Conservation (phyloP, 2,113 vertebrate species). For the Oplegnathus fasciatus region DNA sequence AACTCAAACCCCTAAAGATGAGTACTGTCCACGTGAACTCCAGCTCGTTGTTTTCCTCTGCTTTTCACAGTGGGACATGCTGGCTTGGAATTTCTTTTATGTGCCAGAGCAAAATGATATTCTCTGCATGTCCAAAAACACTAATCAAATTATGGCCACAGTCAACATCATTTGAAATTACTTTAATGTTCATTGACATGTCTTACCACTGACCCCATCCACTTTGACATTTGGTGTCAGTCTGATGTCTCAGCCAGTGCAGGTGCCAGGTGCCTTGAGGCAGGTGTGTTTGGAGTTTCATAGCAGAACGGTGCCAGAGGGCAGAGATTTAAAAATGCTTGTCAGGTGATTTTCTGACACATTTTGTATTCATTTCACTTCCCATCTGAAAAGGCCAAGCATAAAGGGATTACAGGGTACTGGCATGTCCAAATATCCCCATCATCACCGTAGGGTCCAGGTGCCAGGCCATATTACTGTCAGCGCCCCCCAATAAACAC, state of each 20-base stretch:
- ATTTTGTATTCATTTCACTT: slow-evolving; percentile 53
- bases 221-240: slow-evolving; percentile 48
- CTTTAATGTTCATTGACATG: slow-evolving; percentile 24
- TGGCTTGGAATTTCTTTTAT: slow-evolving; percentile 20
- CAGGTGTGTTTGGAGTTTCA: slow-evolving; percentile 58
- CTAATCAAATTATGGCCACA: slow-evolving; percentile 16
- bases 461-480: slow-evolving; percentile 76
- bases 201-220: slow-evolving; percentile 34
- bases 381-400: slow-evolving; percentile 53
- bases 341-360: slow-evolving; percentile 52
- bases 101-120: slow-evolving; percentile 23
- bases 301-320: slow-evolving; percentile 35
- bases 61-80: slow-evolving; percentile 13
- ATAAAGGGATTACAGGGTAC: slow-evolving; percentile 63
- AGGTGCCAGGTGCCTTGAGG: slow-evolving; percentile 43
- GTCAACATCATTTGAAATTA: slow-evolving; percentile 30
- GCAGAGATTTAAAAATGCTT: slow-evolving; percentile 41
- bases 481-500: slow-evolving; percentile 60
- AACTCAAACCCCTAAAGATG: slow-evolving; percentile 37
- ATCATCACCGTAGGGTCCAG: slow-evolving; percentile 64
- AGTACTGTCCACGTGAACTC: slow-evolving; percentile 34
- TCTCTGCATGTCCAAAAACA: background rate
- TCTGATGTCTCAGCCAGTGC: slow-evolving; percentile 29
- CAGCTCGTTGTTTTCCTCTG: slow-evolving; percentile 13
- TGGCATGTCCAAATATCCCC: slow-evolving; percentile 75